phyloP scores from a whole-genome alignment of 2,113 vertebrate species.

The Halichoerus grypus region DNA sequence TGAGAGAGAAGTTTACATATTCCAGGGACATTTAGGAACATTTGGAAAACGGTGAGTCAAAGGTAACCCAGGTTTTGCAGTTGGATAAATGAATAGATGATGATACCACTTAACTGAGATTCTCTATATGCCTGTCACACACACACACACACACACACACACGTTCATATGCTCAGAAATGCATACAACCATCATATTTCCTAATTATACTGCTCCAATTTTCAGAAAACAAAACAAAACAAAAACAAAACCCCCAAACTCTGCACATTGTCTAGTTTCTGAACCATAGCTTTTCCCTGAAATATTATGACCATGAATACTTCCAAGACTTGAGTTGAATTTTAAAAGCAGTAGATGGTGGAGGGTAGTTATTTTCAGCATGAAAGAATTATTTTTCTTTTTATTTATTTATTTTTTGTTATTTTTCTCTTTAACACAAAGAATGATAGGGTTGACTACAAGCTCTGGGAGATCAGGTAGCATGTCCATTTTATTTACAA shows the following conservation, averaged over 20 bases:
- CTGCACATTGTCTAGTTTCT: background rate
- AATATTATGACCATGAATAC: background rate
- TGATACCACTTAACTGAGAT: background rate
- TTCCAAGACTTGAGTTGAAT: background rate
- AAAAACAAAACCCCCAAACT: background rate
- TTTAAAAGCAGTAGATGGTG: slow-evolving; percentile 25
- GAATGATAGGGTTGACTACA: background rate
- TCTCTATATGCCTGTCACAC: background rate
- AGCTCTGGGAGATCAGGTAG: background rate
- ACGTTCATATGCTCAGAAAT: background rate
- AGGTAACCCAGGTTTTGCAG: background rate
- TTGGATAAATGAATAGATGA: background rate
- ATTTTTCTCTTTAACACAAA: background rate
- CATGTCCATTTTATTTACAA: background rate
- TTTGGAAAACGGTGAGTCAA: background rate
- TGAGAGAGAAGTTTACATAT: background rate
- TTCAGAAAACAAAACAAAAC: background rate
- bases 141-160: background rate
- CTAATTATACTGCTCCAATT: background rate
- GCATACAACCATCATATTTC: background rate
- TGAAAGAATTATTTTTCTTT: background rate
- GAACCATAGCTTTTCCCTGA: background rate
- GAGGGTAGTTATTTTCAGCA: background rate
- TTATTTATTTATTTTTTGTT: background rate
- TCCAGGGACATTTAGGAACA: background rate